Percentiles rank a stretch among this genome's conserved stretches.
Evolutionary conservation across 2,113 vertebrate species (phyloP).

Genomic region (Acinonyx jubatus): DNA sequence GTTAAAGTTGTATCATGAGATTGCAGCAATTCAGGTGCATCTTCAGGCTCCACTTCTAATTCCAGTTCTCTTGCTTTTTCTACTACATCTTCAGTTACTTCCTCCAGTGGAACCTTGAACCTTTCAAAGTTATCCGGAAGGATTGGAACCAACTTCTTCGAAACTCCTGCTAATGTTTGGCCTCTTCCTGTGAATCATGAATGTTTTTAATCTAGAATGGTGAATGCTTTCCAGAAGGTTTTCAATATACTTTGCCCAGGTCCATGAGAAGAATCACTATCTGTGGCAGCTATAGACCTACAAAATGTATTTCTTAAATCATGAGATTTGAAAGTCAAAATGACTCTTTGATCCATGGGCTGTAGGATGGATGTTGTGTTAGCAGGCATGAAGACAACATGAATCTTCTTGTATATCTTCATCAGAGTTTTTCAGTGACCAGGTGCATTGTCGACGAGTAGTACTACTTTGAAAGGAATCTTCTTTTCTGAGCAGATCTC

Average conservation of each 20-base stretch:
- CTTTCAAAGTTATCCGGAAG: not conserved
- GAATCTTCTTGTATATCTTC: not conserved
- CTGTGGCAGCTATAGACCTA: not conserved
- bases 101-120: not conserved
- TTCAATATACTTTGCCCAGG: not conserved
- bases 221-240: not conserved
- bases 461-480: not conserved
- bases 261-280: not conserved
- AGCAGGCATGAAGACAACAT: not conserved
- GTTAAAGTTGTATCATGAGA: not conserved
- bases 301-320: not conserved
- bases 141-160: not conserved
- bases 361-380: not conserved
- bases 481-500: not conserved
- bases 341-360: not conserved
- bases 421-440: not conserved
- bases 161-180: not conserved
- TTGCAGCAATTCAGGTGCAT: not conserved
- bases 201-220: not conserved
- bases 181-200: not conserved
- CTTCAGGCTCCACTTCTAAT: not conserved
- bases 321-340: not conserved
- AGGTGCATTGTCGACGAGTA: not conserved
- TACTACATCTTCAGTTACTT: not conserved
- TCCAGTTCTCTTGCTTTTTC: not conserved